These are phyloP conservation scores for Seriola rivoliana DNA, from an alignment of 2,113 vertebrate genomes.

Conservation along the genomic window DNA sequence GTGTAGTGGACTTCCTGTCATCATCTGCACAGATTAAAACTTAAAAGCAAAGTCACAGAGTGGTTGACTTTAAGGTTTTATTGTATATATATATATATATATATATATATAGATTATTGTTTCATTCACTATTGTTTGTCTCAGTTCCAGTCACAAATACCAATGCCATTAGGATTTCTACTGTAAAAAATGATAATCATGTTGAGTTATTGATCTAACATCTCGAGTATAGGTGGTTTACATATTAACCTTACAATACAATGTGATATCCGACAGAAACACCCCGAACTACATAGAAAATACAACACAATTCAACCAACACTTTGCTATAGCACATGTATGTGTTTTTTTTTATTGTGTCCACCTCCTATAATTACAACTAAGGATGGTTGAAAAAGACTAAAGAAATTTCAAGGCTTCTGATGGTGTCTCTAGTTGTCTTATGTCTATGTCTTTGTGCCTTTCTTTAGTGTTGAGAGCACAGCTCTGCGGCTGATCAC, in stretches of 20 bases:
- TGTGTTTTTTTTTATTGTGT: not conserved
- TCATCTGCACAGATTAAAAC: too few relatives aligned
- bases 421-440: not conserved
- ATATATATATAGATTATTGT: too few relatives aligned
- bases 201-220: too few relatives aligned
- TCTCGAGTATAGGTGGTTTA: not conserved
- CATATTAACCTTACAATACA: not conserved
- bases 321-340: too few relatives aligned
- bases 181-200: too few relatives aligned
- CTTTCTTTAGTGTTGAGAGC: slow-evolving; percentile 91
- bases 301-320: not conserved
- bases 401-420: not conserved
- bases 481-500: slow-evolving; percentile 96
- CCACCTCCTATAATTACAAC: not conserved
- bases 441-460: slow-evolving; percentile 11
- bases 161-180: too few relatives aligned
- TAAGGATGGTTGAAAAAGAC: not conserved
- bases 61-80: too few relatives aligned
- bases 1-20: too few relatives aligned
- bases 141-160: too few relatives aligned
- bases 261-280: not conserved
- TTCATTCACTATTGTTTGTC: too few relatives aligned
- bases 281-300: not conserved
- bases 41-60: too few relatives aligned
- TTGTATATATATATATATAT: too few relatives aligned